A percentile compares a stretch with the other conserved stretches of the same genome.
These are phyloP conservation scores for Enteromius thamalakanensis DNA, from an alignment of 2,797 vertebrate genomes.

Conservation along the genomic window DNA sequence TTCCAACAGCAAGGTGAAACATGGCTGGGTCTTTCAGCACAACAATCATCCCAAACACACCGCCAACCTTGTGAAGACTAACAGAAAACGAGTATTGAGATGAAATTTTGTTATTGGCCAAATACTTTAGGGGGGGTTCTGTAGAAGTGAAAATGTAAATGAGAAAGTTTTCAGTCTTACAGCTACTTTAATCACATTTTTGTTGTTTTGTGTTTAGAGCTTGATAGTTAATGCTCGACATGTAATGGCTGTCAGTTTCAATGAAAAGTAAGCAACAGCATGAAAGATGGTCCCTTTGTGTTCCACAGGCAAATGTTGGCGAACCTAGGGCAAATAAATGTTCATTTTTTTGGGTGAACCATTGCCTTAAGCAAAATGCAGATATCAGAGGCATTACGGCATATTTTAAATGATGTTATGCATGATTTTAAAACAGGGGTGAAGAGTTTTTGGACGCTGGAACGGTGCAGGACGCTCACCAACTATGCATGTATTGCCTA, in stretches of 20 bases:
- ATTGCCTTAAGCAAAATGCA: constrained; percentile 11
- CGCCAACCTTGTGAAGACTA: too few relatives aligned
- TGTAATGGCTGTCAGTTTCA: background rate
- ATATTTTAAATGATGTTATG: background rate
- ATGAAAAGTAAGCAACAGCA: background rate
- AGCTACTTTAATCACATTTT: background rate
- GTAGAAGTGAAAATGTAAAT: background rate
- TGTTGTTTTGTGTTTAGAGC: background rate
- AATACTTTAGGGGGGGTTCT: too few relatives aligned
- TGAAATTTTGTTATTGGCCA: too few relatives aligned
- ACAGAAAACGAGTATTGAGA: too few relatives aligned
- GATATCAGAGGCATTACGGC: constrained; percentile 1
- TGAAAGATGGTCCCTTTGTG: background rate
- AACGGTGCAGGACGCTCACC: constrained; percentile 10
- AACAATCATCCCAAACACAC: too few relatives aligned
- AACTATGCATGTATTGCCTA: constrained; percentile 37
- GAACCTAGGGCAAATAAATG: background rate
- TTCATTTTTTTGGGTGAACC: background rate
- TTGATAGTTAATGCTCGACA: background rate
- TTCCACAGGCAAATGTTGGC: background rate
- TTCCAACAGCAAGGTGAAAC: too few relatives aligned
- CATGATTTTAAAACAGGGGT: constrained; percentile 2
- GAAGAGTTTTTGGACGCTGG: background rate
- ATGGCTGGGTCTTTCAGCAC: too few relatives aligned
- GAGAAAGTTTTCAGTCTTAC: background rate